These are phyloP conservation scores for Microcebus tavaratra DNA, from an alignment of 2,113 vertebrate species.

Conservation along the genomic window DNA sequence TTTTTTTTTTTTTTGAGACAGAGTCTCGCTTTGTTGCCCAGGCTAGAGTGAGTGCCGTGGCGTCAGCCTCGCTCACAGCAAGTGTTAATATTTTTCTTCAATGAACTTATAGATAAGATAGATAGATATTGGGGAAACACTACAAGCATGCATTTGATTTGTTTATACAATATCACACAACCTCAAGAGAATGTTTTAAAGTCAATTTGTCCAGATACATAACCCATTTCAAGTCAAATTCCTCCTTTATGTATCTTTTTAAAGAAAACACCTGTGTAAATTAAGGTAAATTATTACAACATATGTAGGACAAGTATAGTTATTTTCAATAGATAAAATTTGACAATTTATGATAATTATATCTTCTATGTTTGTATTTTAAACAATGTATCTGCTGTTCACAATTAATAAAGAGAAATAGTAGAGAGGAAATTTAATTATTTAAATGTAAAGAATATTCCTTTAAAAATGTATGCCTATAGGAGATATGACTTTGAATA, in stretches of 20 bases:
- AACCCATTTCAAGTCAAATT: not conserved
- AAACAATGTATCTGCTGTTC: constrained; percentile 5
- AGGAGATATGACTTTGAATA: not conserved
- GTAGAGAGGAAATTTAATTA: constrained; percentile 41
- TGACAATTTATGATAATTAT: not conserved
- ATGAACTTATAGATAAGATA: not conserved
- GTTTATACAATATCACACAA: not conserved
- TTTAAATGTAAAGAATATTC: not conserved
- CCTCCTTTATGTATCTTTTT: not conserved
- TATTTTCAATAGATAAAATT: not conserved
- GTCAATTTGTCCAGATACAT: not conserved
- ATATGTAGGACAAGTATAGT: not conserved
- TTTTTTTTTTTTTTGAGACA: no score
- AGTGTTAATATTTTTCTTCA: not conserved
- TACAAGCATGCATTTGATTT: not conserved
- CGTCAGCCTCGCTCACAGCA: no score
- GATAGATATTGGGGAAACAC: not conserved
- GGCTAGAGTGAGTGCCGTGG: no score
- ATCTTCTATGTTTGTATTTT: not conserved
- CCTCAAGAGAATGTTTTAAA: not conserved
- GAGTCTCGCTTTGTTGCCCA: no score
- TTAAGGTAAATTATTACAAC: not conserved
- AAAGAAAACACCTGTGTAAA: not conserved
- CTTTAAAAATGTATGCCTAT: not conserved
- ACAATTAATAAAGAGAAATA: not conserved